Base-by-base conservation (phyloP, 1,140 invertebrate species). In the Pseudomyrmex dendroicus region DNA sequence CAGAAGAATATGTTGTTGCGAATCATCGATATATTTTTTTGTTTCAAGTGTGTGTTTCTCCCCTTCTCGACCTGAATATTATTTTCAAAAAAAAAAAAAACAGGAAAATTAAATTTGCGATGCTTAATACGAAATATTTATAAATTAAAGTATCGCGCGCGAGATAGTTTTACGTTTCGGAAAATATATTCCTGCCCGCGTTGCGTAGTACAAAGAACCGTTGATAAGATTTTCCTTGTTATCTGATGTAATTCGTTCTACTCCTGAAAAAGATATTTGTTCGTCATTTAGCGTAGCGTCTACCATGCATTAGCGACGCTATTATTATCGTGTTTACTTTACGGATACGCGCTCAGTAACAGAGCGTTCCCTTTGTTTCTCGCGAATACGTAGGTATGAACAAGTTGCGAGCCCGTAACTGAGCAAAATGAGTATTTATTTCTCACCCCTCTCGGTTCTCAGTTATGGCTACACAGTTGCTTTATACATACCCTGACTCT, bases 281-380 rank as follows among this genome's bases (percentile, higher is more conserved):
- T 77, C 63, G 63, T 63, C 74, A 77, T 77, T 77, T 77, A 77
- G 74, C 74, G 63, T 77, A 77, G 44, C 64, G 74, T 57, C 74
- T 68, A 35, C 63, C 52, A 17, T 77, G 74, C 74, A 77, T 77
- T 77, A 77, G 63, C 50, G 50, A 68, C 63, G 74, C 74, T 77
- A 67, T 77, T 77, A 77, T 77, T 77, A 77, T 77, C 74, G 74
- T 77, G 74, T 68, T 77, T 77, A 63, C 74, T 66, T 67, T 77
- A 63, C 50, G 67, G 74, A 77, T 77, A 77, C 35, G 63, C 63
- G 63, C 61, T 25, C 59, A 15, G 74, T 77, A 77, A 77, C 62
- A 77, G 63, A 62, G 73, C 50, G 62, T 67, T 35, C 74, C 44
- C 63, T 77, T 77, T 77, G 74, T 77, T 77, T 48, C 35, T 77